phyloP scores from a whole-genome alignment of 1,140 invertebrate genomes.

The Meloidogyne exigua region DNA sequence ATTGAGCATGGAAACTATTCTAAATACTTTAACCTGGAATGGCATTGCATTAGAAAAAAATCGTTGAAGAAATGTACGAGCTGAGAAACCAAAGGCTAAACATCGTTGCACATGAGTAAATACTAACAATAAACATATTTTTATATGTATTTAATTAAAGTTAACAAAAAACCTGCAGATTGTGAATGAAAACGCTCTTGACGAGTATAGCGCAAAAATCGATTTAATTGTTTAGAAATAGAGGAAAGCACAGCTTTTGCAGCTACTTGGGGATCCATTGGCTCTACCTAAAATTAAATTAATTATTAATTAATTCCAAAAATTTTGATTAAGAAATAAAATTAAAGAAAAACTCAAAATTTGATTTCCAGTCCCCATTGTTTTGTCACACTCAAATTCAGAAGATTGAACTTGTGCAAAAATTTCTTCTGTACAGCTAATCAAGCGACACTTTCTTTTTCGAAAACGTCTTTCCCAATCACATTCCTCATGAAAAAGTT shows the following conservation, averaged over 20 bases:
- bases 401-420: slow-evolving; percentile 42
- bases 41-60: slow-evolving; percentile 36
- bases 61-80: slow-evolving; percentile 42
- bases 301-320: not conserved
- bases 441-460: slow-evolving; percentile 45
- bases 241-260: slow-evolving; percentile 39
- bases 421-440: slow-evolving; percentile 47
- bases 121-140: not conserved
- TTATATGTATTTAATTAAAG: not conserved
- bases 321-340: too few species aligned
- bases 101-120: slow-evolving; percentile 41
- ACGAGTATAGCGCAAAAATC: slow-evolving; percentile 37
- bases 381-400: not conserved
- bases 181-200: slow-evolving; percentile 19
- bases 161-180: slow-evolving; percentile 3
- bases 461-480: slow-evolving; percentile 40
- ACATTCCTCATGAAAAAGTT: slow-evolving; percentile 38
- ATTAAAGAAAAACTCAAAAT: slow-evolving; percentile 16
- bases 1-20: too few species aligned
- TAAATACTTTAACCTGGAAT: not conserved
- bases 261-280: slow-evolving; percentile 32
- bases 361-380: slow-evolving; percentile 24
- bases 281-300: slow-evolving; percentile 31
- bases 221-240: slow-evolving; percentile 41
- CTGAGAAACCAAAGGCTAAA: slow-evolving; percentile 45